phyloP scores from a whole-genome alignment of 2,113 vertebrate genomes.

The Strix uralensis region DNA sequence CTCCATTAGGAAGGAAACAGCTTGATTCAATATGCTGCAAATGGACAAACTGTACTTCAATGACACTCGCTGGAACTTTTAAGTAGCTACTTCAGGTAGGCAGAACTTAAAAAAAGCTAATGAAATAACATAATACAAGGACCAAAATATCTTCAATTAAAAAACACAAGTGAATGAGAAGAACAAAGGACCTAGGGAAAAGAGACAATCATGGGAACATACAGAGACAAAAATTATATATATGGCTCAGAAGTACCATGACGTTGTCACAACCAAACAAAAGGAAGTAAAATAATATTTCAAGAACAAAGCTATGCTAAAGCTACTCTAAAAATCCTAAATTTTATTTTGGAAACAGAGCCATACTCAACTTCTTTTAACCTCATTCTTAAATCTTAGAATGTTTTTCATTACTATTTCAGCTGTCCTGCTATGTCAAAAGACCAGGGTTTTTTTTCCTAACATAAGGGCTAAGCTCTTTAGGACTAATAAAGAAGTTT shows the following conservation, averaged over 20 bases:
- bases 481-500: not conserved
- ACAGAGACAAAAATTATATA: not conserved
- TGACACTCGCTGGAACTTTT: not conserved
- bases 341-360: not conserved
- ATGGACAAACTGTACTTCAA: not conserved
- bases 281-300: not conserved
- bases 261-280: not conserved
- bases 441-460: not conserved
- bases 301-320: not conserved
- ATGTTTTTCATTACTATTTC: not conserved
- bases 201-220: not conserved
- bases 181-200: not conserved
- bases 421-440: not conserved
- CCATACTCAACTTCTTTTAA: not conserved
- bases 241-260: not conserved
- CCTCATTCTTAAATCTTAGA: not conserved
- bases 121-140: not conserved
- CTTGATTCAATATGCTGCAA: not conserved
- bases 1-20: constrained; percentile 3
- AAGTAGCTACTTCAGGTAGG: not conserved
- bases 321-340: not conserved
- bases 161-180: not conserved
- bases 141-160: not conserved
- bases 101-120: not conserved
- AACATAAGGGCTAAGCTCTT: not conserved